Evolutionary conservation across 1,140 invertebrate genomes (phyloP).

Genomic region (Drosophila oshimai): DNA sequence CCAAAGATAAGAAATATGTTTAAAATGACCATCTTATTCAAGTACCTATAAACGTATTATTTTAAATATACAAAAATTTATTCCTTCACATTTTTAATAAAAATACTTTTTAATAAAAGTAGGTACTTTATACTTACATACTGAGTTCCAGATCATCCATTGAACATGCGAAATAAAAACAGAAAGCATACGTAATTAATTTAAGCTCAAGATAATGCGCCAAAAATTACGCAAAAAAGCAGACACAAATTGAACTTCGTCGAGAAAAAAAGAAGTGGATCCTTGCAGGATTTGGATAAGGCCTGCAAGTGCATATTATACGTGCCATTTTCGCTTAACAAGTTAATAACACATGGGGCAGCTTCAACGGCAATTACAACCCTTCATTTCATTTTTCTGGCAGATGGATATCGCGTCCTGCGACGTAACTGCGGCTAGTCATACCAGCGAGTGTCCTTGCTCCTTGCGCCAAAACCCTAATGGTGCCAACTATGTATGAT

Average conservation of each 20-base stretch:
- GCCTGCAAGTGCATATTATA: constrained; percentile 31
- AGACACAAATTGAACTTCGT: constrained; percentile 28
- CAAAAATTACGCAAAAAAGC: constrained; percentile 10
- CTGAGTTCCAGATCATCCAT: background rate
- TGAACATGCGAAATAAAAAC: constrained; percentile 14
- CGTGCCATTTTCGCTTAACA: constrained; percentile 65
- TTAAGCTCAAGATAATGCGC: background rate
- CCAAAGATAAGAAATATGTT: too few species aligned
- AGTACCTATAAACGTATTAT: too few species aligned
- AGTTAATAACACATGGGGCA: constrained; percentile 64
- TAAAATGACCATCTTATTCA: too few species aligned
- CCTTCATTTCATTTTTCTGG: constrained; percentile 46
- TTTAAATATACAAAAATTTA: too few species aligned
- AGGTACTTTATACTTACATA: constrained; percentile 60
- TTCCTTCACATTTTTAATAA: too few species aligned
- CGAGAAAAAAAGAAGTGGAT: background rate
- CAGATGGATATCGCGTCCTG: constrained; percentile 49
- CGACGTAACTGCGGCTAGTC: constrained; percentile 18
- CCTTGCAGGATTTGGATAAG: constrained; percentile 33
- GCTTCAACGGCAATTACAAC: constrained; percentile 68
- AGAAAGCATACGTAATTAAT: constrained; percentile 23
- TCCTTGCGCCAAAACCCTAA: constrained; percentile 59
- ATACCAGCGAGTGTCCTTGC: constrained; percentile 58
- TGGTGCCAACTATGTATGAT: constrained; percentile 73
- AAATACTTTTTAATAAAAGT: background rate